Conservation (phyloP, 1,140 invertebrate genomes). For the Habropoda laboriosa region DNA sequence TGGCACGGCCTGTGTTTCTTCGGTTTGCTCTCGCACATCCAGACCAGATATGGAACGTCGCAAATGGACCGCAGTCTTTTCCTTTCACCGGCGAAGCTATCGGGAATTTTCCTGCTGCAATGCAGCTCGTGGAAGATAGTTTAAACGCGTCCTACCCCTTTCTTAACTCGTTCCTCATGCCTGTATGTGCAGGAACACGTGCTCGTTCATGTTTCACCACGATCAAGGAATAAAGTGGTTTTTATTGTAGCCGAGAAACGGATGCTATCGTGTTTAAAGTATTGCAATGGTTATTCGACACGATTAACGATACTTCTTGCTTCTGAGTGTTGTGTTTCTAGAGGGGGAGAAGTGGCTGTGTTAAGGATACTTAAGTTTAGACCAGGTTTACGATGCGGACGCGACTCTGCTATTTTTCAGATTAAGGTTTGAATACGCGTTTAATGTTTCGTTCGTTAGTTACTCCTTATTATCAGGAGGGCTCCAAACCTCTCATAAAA, state of each 20-base stretch:
- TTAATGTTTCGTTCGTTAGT: too few species aligned
- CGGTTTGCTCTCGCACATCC: constrained; percentile 46
- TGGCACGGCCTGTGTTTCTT: constrained; percentile 60
- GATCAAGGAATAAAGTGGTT: constrained; percentile 37
- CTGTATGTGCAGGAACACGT: not conserved
- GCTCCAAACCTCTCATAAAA: too few species aligned
- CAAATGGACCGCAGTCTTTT: constrained; percentile 56
- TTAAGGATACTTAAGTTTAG: too few species aligned
- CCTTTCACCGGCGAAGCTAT: constrained; percentile 45
- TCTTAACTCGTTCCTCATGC: not conserved
- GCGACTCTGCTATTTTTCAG: too few species aligned
- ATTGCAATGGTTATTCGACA: not conserved
- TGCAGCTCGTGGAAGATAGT: constrained; percentile 33
- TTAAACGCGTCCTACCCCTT: not conserved
- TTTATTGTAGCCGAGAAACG: not conserved
- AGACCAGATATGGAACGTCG: constrained; percentile 55
- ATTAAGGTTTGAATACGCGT: too few species aligned
- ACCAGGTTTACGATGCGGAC: too few species aligned
- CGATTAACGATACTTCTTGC: not conserved
- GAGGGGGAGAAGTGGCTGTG: too few species aligned
- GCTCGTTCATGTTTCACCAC: not conserved
- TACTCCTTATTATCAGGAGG: too few species aligned
- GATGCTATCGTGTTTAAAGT: not conserved
- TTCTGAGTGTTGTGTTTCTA: not conserved
- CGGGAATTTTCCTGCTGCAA: constrained; percentile 55